A percentile compares a stretch with the other conserved stretches of the same genome.
These are phyloP conservation scores for Sturmia bella DNA, from an alignment of 2,888 invertebrate species.

Conservation along the genomic window DNA sequence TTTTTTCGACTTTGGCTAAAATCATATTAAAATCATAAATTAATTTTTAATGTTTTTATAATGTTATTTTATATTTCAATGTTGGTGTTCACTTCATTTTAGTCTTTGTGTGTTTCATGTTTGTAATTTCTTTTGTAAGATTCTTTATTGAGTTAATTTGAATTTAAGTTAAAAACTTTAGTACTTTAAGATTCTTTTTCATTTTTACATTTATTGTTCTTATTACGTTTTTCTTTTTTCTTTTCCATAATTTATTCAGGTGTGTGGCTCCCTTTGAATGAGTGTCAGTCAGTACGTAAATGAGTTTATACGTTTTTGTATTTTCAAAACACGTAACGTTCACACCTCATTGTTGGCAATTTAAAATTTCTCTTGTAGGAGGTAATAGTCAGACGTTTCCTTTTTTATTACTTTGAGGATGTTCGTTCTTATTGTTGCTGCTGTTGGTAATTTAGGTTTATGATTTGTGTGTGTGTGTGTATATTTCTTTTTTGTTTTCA, in stretches of 20 bases:
- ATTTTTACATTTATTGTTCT: constrained; percentile 43
- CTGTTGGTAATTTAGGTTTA: constrained; percentile 56
- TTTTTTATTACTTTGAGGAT: constrained; percentile 23
- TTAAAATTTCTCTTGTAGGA: constrained; percentile 14
- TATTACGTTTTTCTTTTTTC: background rate
- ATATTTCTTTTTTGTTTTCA: constrained; percentile 2
- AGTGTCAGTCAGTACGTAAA: background rate
- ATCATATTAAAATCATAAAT: constrained; percentile 69
- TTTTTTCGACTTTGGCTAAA: constrained; percentile 2
- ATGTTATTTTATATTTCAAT: constrained; percentile 57
- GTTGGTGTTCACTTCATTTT: constrained; percentile 42
- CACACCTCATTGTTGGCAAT: constrained; percentile 55
- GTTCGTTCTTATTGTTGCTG: constrained; percentile 37
- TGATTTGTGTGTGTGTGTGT: constrained; percentile 45
- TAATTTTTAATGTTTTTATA: constrained; percentile 69
- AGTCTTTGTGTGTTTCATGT: constrained; percentile 20
- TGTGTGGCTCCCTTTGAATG: background rate
- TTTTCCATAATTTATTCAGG: background rate
- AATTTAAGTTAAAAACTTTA: constrained; percentile 68
- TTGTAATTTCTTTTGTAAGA: constrained; percentile 21
- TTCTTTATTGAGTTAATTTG: constrained; percentile 67
- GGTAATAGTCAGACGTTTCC: constrained; percentile 48
- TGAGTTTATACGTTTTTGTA: background rate
- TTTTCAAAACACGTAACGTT: constrained; percentile 21
- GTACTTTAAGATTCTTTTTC: constrained; percentile 53